phyloP scores from a whole-genome alignment of 2,113 vertebrate species.

The Coptodon bakossiorum region DNA sequence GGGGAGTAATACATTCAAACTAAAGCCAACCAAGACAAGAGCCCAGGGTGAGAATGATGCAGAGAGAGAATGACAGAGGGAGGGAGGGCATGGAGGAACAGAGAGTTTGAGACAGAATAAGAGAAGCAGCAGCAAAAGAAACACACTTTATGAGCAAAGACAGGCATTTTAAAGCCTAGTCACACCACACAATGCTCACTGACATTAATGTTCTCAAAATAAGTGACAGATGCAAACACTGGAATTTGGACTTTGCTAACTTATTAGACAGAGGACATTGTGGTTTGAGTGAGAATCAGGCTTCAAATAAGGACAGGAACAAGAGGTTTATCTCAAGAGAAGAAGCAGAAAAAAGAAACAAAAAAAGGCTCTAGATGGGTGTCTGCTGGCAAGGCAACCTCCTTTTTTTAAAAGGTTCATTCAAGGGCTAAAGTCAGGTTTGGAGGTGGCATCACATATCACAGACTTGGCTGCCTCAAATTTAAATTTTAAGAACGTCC shows the following conservation, averaged over 20 bases:
- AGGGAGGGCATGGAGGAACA: neutral
- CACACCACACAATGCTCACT: slow-evolving; percentile 42
- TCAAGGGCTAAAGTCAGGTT: neutral
- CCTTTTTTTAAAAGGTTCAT: neutral
- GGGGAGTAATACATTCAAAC: slow-evolving; percentile 91
- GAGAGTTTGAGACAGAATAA: slow-evolving; percentile 41
- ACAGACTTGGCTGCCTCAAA: neutral
- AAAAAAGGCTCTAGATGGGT: neutral
- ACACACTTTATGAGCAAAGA: slow-evolving; percentile 42
- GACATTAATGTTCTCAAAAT: neutral
- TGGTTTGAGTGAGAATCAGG: slow-evolving; percentile 13
- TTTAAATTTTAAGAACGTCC: neutral
- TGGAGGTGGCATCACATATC: neutral
- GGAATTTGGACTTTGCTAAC: slow-evolving; percentile 2
- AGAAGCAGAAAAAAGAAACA: neutral
- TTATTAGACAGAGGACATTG: slow-evolving; percentile 28
- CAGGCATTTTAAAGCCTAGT: slow-evolving; percentile 25
- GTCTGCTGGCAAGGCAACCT: neutral
- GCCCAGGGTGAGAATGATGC: slow-evolving; percentile 68
- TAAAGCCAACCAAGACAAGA: slow-evolving; percentile 89
- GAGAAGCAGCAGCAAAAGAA: slow-evolving; percentile 63
- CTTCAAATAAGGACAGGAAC: slow-evolving; percentile 4
- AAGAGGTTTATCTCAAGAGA: neutral
- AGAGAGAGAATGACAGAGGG: slow-evolving; percentile 40
- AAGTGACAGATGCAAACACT: neutral